These are phyloP conservation scores for Nixonia krombeini DNA, from an alignment of 1,140 invertebrate species.

Conservation along the genomic window DNA sequence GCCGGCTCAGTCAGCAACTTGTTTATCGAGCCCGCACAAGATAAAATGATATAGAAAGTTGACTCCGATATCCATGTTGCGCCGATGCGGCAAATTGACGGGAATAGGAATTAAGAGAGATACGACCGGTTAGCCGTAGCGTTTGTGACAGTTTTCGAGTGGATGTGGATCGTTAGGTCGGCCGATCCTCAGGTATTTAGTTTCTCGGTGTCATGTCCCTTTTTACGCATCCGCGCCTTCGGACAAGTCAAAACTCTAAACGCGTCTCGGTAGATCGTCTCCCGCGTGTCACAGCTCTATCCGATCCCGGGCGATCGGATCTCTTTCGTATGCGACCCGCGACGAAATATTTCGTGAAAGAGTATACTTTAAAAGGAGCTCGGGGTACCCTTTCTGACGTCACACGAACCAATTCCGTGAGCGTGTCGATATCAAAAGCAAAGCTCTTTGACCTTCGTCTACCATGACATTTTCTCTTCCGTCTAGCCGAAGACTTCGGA, in stretches of 20 bases:
- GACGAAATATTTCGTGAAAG: neutral
- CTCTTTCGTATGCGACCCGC: slow-evolving; percentile 20
- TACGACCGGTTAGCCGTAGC: slow-evolving; percentile 39
- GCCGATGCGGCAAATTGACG: slow-evolving; percentile 28
- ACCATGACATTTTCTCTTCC: too few species aligned
- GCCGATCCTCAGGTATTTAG: slow-evolving; percentile 59
- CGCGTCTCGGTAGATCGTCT: slow-evolving; percentile 48
- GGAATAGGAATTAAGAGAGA: slow-evolving; percentile 58
- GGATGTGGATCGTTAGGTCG: slow-evolving; percentile 34
- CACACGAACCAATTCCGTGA: neutral
- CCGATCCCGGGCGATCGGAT: slow-evolving; percentile 34
- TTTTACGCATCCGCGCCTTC: slow-evolving; percentile 68
- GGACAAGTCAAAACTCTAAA: slow-evolving; percentile 65
- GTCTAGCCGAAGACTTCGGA: too few species aligned
- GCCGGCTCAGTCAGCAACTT: slow-evolving; percentile 31
- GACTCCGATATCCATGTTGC: slow-evolving; percentile 23
- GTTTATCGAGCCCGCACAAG: slow-evolving; percentile 29
- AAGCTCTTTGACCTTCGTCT: too few species aligned
- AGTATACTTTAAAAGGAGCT: slow-evolving; percentile 27
- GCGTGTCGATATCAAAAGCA: slow-evolving; percentile 3
- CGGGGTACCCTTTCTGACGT: neutral
- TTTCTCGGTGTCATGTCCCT: slow-evolving; percentile 67
- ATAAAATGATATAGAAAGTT: slow-evolving; percentile 26
- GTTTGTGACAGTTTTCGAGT: slow-evolving; percentile 54
- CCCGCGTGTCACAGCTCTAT: slow-evolving; percentile 61